phyloP scores from a whole-genome alignment of 2,888 invertebrate genomes.

The Leucoma salicis region DNA sequence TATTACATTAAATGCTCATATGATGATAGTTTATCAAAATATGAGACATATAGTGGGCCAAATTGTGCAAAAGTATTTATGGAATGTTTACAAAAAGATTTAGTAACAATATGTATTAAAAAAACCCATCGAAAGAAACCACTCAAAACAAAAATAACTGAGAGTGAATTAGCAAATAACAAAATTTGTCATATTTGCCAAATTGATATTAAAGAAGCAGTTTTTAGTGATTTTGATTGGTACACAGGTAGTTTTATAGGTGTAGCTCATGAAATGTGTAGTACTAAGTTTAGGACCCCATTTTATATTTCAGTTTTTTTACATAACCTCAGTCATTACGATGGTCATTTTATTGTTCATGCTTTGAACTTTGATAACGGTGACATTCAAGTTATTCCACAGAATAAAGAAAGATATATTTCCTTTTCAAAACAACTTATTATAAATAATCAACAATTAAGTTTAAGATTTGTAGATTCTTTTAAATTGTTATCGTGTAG shows the following conservation, averaged over 20 bases:
- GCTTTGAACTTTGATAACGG: slow-evolving; percentile 27
- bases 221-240: slow-evolving; percentile 21
- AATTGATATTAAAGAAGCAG: slow-evolving; percentile 15
- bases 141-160: slow-evolving; percentile 1
- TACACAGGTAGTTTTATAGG: slow-evolving; percentile 32
- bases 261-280: slow-evolving; percentile 18
- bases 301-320: slow-evolving; percentile 24
- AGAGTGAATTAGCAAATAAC: too few species aligned
- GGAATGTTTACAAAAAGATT: slow-evolving; percentile 20
- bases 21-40: slow-evolving; percentile 30
- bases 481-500: slow-evolving; percentile 3
- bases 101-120: slow-evolving; percentile 14
- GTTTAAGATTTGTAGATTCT: slow-evolving; percentile 4
- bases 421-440: too few species aligned
- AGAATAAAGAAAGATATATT: slow-evolving; percentile 40
- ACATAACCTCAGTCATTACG: slow-evolving; percentile 32
- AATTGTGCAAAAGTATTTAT: slow-evolving; percentile 33
- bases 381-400: slow-evolving; percentile 20
- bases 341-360: slow-evolving; percentile 38
- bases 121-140: slow-evolving; percentile 5
- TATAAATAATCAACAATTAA: too few species aligned
- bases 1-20: slow-evolving; percentile 38
- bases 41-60: slow-evolving; percentile 27
- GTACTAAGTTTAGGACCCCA: slow-evolving; percentile 19
- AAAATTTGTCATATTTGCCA: slow-evolving; percentile 21